phyloP scores from a whole-genome alignment of 2,113 vertebrate species.

The Crypturellus undulatus region DNA sequence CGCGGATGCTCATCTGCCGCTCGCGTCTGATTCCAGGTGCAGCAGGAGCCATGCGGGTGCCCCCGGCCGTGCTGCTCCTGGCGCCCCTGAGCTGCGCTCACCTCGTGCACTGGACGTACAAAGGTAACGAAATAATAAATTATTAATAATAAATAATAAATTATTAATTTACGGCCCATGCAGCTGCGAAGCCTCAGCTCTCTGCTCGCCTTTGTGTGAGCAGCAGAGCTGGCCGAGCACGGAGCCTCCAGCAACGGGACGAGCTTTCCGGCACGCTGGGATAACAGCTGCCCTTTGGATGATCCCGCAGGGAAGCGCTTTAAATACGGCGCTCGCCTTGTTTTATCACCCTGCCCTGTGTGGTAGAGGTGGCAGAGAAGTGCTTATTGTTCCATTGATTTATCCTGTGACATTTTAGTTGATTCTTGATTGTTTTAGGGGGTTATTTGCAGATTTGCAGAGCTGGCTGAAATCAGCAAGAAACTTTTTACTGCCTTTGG shows the following conservation, averaged over 20 bases:
- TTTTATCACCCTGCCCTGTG: background rate
- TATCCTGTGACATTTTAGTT: background rate
- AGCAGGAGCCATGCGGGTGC: background rate
- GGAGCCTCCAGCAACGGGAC: background rate
- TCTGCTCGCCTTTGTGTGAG: no score
- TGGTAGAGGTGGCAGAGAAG: background rate
- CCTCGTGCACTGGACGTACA: constrained; percentile 63
- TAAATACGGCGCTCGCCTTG: background rate
- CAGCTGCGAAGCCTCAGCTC: no score
- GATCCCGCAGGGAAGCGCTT: constrained; percentile 16
- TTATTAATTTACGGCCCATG: no score
- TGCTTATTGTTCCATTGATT: background rate
- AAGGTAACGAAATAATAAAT: constrained; percentile 61
- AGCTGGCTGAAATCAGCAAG: background rate
- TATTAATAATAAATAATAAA: no score
- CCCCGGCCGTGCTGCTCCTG: background rate
- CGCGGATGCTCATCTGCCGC: no score
- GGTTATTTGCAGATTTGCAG: background rate
- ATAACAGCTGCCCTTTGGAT: constrained; percentile 58
- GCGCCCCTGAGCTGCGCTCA: background rate
- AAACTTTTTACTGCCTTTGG: background rate
- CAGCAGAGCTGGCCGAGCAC: background rate
- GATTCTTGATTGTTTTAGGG: background rate
- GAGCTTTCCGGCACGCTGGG: background rate
- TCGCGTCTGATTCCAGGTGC: background rate